Evolutionary conservation across 1,140 invertebrate species (phyloP).

Genomic region (Brachystomella parvula): DNA sequence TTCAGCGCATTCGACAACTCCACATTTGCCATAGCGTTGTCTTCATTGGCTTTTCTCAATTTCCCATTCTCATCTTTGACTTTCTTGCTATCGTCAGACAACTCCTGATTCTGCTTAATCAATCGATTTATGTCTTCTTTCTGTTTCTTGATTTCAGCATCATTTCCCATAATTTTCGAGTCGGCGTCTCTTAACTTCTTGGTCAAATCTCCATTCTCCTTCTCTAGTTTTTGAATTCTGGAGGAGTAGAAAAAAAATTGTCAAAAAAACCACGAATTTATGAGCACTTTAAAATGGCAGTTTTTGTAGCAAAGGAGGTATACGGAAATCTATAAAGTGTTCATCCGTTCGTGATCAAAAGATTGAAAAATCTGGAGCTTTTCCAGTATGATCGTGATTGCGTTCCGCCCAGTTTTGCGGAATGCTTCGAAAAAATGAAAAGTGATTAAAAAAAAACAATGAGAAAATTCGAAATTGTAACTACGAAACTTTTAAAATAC

Average conservation of each 20-base stretch:
- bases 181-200: conserved; percentile 12
- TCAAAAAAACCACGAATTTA: neutral
- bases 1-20: conserved; percentile 1
- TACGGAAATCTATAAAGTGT: neutral
- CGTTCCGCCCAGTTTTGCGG: too few relatives aligned
- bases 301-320: neutral
- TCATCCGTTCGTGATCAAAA: neutral
- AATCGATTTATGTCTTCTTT: conserved; percentile 1
- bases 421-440: too few relatives aligned
- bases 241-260: neutral
- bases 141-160: conserved; percentile 11
- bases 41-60: conserved; percentile 9
- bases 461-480: too few relatives aligned
- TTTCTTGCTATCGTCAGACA: conserved; percentile 10
- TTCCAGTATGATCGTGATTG: too few relatives aligned
- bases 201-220: conserved; percentile 9
- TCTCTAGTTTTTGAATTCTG: conserved; percentile 9
- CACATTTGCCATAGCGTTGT: neutral
- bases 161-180: neutral
- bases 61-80: neutral
- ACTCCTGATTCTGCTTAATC: neutral
- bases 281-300: too few relatives aligned
- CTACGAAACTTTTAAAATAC: too few relatives aligned
- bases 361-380: neutral
- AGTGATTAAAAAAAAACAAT: too few relatives aligned